phyloP scores from a whole-genome alignment of 2,797 vertebrate genomes.

The Tachyglossus aculeatus region DNA sequence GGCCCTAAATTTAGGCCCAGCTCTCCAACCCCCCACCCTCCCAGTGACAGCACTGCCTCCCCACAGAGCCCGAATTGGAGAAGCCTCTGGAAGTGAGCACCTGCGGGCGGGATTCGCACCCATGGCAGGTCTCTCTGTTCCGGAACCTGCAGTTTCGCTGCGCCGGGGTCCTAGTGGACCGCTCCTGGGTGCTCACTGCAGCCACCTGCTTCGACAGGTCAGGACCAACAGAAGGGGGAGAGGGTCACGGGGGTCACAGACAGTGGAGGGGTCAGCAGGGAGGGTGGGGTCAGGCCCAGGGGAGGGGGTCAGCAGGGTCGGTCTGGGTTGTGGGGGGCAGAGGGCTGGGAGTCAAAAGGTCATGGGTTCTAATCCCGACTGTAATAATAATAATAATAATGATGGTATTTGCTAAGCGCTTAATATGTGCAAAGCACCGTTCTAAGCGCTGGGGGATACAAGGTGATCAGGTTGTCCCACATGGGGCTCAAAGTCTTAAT shows the following conservation, averaged over 20 bases:
- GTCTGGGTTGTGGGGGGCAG: neutral
- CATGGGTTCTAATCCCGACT: too few species aligned
- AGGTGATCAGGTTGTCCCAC: too few species aligned
- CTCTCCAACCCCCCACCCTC: too few species aligned
- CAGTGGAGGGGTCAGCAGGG: neutral
- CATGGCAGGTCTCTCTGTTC: conserved; percentile 75
- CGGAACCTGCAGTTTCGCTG: conserved; percentile 57
- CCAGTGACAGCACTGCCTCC: neutral
- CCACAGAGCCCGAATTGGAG: neutral
- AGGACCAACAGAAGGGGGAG: conserved; percentile 18
- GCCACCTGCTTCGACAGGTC: conserved; percentile 37
- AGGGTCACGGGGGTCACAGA: neutral
- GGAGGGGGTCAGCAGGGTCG: neutral
- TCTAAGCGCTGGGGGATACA: too few species aligned
- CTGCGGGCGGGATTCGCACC: conserved; percentile 70
- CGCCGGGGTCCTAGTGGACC: conserved; percentile 74
- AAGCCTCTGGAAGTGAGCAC: too few species aligned
- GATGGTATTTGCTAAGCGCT: too few species aligned
- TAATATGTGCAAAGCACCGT: too few species aligned
- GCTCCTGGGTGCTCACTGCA: conserved; percentile 74
- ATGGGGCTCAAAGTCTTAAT: too few species aligned
- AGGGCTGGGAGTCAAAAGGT: too few species aligned
- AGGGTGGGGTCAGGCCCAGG: neutral
- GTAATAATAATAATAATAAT: too few species aligned
- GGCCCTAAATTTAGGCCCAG: neutral